Conservation (phyloP, 2,888 invertebrate genomes). For the Agrochola macilenta region DNA sequence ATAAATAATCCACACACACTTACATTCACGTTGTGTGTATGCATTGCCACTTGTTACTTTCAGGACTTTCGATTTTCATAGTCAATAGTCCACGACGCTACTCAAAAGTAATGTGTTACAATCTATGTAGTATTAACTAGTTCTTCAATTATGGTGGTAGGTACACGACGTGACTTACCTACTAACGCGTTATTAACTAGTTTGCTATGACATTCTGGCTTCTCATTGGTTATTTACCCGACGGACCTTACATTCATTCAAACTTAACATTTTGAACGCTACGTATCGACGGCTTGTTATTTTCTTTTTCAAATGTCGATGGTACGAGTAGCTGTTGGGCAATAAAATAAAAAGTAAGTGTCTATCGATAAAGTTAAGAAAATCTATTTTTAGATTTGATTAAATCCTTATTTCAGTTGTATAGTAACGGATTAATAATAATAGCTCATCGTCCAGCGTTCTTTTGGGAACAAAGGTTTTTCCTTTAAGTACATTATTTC, state of each 20-base stretch:
- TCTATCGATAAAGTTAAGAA: not conserved
- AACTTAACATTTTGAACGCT: not conserved
- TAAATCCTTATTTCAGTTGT: not conserved
- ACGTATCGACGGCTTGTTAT: not conserved
- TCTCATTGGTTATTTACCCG: no score
- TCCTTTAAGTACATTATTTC: not conserved
- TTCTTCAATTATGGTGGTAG: no score
- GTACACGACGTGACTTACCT: no score
- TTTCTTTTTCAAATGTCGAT: not conserved
- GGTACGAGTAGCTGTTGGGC: no score
- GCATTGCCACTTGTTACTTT: not conserved
- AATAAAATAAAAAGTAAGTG: not conserved
- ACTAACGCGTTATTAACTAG: no score
- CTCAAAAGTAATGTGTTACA: not conserved
- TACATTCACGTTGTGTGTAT: not conserved
- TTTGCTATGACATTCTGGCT: not conserved
- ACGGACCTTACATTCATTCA: not conserved
- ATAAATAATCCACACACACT: slow-evolving; percentile 69
- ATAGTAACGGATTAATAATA: not conserved
- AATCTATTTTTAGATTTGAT: no score
- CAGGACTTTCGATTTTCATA: not conserved
- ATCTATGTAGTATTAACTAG: not conserved
- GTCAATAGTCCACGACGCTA: not conserved
- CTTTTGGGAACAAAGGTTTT: not conserved
- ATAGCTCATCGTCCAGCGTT: not conserved